phyloP scores from a whole-genome alignment of 2,888 invertebrate species.

The Geophilus truncorum region DNA sequence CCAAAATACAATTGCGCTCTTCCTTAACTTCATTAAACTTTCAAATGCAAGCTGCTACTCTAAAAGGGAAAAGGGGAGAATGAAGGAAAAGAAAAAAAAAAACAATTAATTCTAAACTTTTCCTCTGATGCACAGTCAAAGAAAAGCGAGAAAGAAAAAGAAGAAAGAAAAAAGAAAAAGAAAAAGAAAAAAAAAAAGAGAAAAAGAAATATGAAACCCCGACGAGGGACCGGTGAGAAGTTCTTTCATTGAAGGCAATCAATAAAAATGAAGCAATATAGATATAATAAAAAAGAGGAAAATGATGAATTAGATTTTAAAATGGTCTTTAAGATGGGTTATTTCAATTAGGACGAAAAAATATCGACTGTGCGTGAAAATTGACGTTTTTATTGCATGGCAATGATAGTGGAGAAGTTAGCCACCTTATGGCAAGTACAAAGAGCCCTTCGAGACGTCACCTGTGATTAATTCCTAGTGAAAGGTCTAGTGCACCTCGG shows the following conservation, averaged over 20 bases:
- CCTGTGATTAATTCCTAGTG: conserved; percentile 16
- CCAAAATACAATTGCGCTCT: conserved; percentile 1
- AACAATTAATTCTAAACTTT: not conserved
- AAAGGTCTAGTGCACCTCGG: conserved; percentile 20
- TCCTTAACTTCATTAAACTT: conserved; percentile 15
- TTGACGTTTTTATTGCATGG: conserved; percentile 20
- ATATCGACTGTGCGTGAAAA: not conserved
- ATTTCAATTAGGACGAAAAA: not conserved
- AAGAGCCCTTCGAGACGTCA: conserved; percentile 20
- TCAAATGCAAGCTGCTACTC: not conserved
- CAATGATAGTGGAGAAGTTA: conserved; percentile 7
- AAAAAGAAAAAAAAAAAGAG: not conserved
- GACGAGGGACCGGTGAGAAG: not conserved
- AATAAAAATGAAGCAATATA: not conserved
- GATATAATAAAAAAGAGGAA: not conserved
- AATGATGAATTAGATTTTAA: conserved; percentile 14
- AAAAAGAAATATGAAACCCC: not conserved
- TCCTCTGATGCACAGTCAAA: not conserved
- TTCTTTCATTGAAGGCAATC: not conserved
- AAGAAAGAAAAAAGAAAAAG: not conserved
- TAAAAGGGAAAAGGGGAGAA: not conserved
- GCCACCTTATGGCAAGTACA: conserved; percentile 6
- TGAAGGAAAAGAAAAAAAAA: not conserved
- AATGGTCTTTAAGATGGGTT: not conserved
- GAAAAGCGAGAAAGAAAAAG: not conserved